These are phyloP conservation scores for Kudoa iwatai DNA, from an alignment of 30 jellyfish, hydroid and myxozoan genomes.

Conservation along the genomic window DNA sequence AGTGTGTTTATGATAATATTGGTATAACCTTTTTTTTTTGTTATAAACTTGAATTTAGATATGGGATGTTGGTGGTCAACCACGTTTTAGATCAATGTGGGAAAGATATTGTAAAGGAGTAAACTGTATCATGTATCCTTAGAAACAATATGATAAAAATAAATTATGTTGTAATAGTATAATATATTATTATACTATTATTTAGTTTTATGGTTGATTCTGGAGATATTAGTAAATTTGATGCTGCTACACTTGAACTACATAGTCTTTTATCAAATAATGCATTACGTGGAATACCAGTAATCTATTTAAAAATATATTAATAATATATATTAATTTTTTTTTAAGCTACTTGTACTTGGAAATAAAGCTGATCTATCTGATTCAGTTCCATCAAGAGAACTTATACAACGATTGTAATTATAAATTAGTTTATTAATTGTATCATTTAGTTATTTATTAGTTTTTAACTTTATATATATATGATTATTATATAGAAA, in stretches of 20 bases:
- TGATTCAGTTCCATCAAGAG: slow-evolving; percentile 37
- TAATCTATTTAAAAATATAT: background rate
- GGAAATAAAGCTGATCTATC: slow-evolving; percentile 65
- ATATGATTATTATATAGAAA: no score
- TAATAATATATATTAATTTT: background rate
- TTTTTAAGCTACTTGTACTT: slow-evolving; percentile 10
- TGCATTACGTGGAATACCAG: slow-evolving; percentile 73
- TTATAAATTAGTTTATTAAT: slow-evolving; percentile 4
- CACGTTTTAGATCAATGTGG: slow-evolving; percentile 85
- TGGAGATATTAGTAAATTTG: slow-evolving; percentile 57
- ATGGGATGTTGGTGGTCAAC: slow-evolving; percentile 98
- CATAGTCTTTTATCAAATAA: slow-evolving; percentile 33
- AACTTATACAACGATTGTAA: slow-evolving; percentile 44
- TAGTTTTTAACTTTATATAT: no score
- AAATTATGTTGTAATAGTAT: no score
- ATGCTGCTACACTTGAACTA: slow-evolving; percentile 25
- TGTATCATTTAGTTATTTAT: no score
- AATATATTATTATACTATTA: no score
- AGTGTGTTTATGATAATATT: slow-evolving; percentile 5
- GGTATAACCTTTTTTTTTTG: background rate
- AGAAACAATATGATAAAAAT: no score
- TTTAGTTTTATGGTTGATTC: slow-evolving; percentile 79
- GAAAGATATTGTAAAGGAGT: slow-evolving; percentile 95
- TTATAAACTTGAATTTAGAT: slow-evolving; percentile 16
- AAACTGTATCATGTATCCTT: slow-evolving; percentile 62